Conservation (phyloP, 30 jellyfish, hydroid and myxozoan genomes). For the Aurelia sp. region DNA sequence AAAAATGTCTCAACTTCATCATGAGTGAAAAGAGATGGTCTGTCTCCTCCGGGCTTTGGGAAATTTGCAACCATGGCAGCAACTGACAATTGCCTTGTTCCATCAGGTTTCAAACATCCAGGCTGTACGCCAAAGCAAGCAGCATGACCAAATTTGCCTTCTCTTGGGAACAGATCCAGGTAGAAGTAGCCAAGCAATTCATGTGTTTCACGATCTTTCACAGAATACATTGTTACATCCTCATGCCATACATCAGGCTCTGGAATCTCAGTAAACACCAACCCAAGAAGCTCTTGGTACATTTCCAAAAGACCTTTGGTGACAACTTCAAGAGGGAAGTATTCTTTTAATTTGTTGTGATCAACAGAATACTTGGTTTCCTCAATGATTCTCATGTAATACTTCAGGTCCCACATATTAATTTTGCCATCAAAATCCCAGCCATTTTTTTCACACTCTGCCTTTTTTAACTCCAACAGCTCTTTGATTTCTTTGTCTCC, state of each 20-base stretch:
- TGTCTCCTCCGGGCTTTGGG: constrained; percentile 83
- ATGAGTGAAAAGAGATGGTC: constrained; percentile 88
- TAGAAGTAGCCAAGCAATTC: constrained; percentile 89
- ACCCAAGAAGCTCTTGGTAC: constrained; percentile 77
- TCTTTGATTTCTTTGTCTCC: constrained; percentile 77
- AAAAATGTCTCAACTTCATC: constrained; percentile 96
- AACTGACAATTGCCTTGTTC: constrained; percentile 78
- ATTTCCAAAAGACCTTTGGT: constrained; percentile 77
- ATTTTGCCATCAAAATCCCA: constrained; percentile 75
- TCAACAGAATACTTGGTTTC: constrained; percentile 84
- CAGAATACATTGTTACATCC: constrained; percentile 93
- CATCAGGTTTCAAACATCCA: constrained; percentile 84
- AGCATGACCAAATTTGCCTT: constrained; percentile 94
- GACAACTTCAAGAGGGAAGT: constrained; percentile 82
- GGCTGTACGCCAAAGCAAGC: constrained; percentile 98
- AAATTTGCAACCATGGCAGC: constrained; percentile 99
- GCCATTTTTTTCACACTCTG: constrained; percentile 78
- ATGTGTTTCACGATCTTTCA: constrained; percentile 58
- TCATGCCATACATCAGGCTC: constrained; percentile 84
- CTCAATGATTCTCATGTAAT: constrained; percentile 87
- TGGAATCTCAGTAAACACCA: constrained; percentile 70
- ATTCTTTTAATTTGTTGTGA: constrained; percentile 86
- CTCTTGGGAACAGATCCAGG: constrained; percentile 96
- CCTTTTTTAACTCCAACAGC: constrained; percentile 72
- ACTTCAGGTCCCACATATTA: constrained; percentile 89